These are phyloP conservation scores for Bombus vancouverensis DNA, from an alignment of 1,140 invertebrate genomes.

Conservation along the genomic window DNA sequence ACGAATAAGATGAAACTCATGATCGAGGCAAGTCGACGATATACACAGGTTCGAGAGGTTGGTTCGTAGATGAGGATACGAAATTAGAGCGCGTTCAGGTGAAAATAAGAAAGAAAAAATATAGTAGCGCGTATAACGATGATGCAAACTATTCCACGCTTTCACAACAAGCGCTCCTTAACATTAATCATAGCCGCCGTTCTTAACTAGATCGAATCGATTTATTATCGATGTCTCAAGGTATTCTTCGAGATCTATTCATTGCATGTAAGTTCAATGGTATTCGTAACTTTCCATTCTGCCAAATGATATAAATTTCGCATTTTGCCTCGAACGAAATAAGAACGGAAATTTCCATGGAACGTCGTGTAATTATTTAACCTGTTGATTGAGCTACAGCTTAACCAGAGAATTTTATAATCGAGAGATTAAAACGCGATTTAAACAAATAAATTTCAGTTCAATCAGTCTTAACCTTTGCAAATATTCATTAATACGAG, in stretches of 20 bases:
- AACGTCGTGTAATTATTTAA: too few species aligned
- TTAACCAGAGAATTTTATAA: too few species aligned
- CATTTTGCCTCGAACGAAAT: too few species aligned
- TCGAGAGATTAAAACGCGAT: too few species aligned
- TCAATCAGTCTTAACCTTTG: too few species aligned
- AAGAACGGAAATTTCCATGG: too few species aligned
- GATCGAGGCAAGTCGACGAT: background rate
- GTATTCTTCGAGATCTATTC: background rate
- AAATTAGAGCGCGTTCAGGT: slow-evolving; percentile 25
- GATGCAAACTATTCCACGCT: slow-evolving; percentile 48
- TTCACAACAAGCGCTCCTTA: slow-evolving; percentile 54
- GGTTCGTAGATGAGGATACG: background rate
- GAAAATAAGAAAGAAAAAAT: background rate
- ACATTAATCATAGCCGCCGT: slow-evolving; percentile 54
- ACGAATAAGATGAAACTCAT: background rate
- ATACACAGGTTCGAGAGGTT: background rate
- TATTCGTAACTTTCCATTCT: background rate
- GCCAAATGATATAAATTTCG: background rate
- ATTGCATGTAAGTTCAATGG: background rate
- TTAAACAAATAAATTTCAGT: too few species aligned
- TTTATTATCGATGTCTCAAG: slow-evolving; percentile 48
- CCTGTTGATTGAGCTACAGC: too few species aligned
- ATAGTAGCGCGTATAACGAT: slow-evolving; percentile 7
- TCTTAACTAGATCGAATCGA: slow-evolving; percentile 49
- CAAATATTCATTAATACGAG: too few species aligned